Evolutionary conservation across 1,140 invertebrate species (phyloP).

Genomic region (Mylabris phalerata): DNA sequence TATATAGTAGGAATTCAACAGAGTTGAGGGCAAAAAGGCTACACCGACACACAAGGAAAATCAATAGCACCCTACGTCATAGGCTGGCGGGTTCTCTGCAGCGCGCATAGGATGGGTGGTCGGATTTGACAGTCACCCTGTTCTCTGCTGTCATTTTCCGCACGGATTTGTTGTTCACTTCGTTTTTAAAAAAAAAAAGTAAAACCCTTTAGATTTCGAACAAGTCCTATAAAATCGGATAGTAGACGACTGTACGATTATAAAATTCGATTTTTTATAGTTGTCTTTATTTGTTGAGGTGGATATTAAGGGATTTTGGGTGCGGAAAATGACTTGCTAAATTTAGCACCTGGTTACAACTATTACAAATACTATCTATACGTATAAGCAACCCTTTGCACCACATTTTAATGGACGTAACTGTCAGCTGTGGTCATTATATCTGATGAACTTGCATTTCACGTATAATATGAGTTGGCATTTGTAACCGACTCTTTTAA

Average conservation of each 20-base stretch:
- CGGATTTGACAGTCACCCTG: not conserved
- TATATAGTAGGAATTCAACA: not conserved
- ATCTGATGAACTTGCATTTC: conserved; percentile 33
- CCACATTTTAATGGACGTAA: conserved; percentile 24
- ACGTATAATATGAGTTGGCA: conserved; percentile 21
- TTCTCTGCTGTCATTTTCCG: conserved; percentile 2
- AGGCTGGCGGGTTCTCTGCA: conserved; percentile 14
- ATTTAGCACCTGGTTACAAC: conserved; percentile 28
- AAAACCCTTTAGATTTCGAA: too few species aligned
- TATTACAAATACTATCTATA: too few species aligned
- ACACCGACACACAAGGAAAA: conserved; percentile 21
- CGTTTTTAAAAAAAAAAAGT: not conserved
- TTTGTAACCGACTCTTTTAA: conserved; percentile 20
- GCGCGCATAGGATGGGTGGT: conserved; percentile 13
- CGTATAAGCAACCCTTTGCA: conserved; percentile 13
- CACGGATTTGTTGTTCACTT: conserved; percentile 15
- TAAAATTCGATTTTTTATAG: too few species aligned
- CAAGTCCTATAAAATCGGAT: too few species aligned
- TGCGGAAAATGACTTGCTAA: conserved; percentile 29
- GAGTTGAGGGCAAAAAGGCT: conserved; percentile 16
- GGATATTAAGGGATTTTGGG: too few species aligned
- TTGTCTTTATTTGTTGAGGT: too few species aligned
- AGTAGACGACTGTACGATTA: too few species aligned
- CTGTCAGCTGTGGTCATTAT: conserved; percentile 32
- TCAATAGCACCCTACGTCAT: conserved; percentile 32